Evolutionary conservation across 2,113 vertebrate genomes (phyloP).

Genomic region (Rhinolophus sinicus): DNA sequence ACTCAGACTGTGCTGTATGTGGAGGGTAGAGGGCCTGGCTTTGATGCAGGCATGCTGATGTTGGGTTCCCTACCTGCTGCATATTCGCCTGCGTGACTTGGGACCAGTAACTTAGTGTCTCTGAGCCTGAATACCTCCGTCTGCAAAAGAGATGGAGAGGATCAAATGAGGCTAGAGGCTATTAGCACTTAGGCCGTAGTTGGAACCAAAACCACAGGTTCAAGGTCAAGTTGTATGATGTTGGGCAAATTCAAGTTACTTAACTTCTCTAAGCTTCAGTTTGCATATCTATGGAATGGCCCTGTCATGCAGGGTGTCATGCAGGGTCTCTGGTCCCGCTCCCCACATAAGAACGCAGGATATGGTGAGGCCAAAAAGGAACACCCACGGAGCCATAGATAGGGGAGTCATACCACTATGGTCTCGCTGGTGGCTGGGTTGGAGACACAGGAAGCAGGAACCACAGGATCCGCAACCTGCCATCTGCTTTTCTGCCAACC

Average conservation of each 20-base stretch:
- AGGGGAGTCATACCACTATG: too few relatives aligned
- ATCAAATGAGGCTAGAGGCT: not conserved
- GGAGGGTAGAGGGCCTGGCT: not conserved
- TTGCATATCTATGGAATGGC: not conserved
- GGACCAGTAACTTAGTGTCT: not conserved
- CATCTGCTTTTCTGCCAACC: too few relatives aligned
- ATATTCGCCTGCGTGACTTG: not conserved
- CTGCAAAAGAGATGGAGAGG: not conserved
- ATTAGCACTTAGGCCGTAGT: not conserved
- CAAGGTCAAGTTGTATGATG: not conserved
- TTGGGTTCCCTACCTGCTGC: not conserved
- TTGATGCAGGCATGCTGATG: not conserved
- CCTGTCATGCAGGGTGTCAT: too few relatives aligned
- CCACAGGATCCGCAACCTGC: too few relatives aligned
- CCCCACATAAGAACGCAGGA: too few relatives aligned
- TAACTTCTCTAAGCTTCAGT: not conserved
- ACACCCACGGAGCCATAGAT: too few relatives aligned
- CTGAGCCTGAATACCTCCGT: not conserved
- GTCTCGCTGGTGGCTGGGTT: too few relatives aligned
- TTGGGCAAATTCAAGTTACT: not conserved
- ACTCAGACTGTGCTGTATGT: not conserved
- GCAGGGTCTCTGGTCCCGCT: too few relatives aligned
- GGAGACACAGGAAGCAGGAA: too few relatives aligned
- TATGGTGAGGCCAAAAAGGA: too few relatives aligned
- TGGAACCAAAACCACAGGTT: not conserved